A percentile compares a stretch with the other conserved stretches of the same genome.
phyloP scores from a whole-genome alignment of 2,113 vertebrate species.

The Eulemur macaco region DNA sequence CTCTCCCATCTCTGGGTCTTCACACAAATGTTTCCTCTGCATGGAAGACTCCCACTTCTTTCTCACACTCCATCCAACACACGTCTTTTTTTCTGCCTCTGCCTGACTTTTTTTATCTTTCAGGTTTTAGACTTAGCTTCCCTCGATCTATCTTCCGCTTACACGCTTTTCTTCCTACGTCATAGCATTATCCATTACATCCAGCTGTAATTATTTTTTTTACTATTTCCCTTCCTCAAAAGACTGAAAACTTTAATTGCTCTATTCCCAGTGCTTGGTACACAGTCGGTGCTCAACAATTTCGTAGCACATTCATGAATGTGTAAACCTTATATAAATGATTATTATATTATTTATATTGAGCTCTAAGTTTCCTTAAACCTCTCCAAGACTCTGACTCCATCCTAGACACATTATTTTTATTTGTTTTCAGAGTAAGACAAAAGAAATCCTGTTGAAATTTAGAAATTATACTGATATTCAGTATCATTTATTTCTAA shows the following conservation, averaged over 20 bases:
- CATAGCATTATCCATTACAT: not conserved
- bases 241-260: not conserved
- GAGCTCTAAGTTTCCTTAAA: not conserved
- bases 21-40: not conserved
- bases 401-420: slow-evolving; percentile 11
- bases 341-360: not conserved
- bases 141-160: not conserved
- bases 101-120: not conserved
- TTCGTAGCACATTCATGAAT: not conserved
- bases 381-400: not conserved
- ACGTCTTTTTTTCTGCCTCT: not conserved
- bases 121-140: not conserved
- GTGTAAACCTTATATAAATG: not conserved
- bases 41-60: not conserved
- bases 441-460: not conserved
- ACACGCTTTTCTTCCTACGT: not conserved
- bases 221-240: not conserved
- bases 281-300: not conserved
- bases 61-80: not conserved
- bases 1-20: not conserved
- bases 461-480: not conserved
- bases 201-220: not conserved
- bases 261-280: not conserved
- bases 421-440: slow-evolving; percentile 6
- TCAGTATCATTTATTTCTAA: not conserved